Evolutionary conservation across 2,797 vertebrate species (phyloP), one percentile per base, ranked within the genome.

Genomic region (Gymnothorax javanicus): DNA sequence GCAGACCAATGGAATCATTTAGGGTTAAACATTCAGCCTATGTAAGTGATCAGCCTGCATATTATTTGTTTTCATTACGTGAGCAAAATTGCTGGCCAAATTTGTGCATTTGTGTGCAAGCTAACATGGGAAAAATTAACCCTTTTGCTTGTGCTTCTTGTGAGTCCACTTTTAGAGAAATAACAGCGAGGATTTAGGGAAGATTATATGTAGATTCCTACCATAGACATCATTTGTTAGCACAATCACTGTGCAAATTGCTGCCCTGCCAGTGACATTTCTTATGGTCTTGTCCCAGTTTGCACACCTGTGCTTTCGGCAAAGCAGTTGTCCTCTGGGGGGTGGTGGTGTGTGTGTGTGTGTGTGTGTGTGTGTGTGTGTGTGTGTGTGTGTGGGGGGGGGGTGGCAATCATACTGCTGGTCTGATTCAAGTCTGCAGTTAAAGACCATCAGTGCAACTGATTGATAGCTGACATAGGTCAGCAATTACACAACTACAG

Each of bases 81-180:
- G 75, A 54, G 75, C 17, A 54, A 79, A 79, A 43, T n/a, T 9
- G 52, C 23, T 81, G 2, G 77, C 52, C 52, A 81, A 56, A 56
- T 77, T 77, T 81, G 77, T 81, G 50, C 77, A 56, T 54, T 77
- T 27, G 73, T 2, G 25, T 56, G 77, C 52, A 54, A 81, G 77
- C 77, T 81, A 54, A n/a, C 9, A 17, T 11, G 20, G 52, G 50
- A 56, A 6, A 12, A 81, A 56, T 2, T 54, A 23, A 81, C 54
- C 52, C 15, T 54, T 50, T 54, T 23, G 77, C 17, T 81, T 81
- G 50, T 81, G 77, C 50, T 81, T 56, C 9, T 81, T 9, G 73
- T 23, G 8, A 56, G 23, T 81, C 77, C 77, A 7, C 23, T 56
- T 81, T 81, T 8, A 9, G 43, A 81, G 52, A 81, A 56, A 81